Evolutionary conservation across 2,888 invertebrate species (phyloP), one percentile per base, ranked within the genome.

Genomic region (Athripsodes cinereus): DNA sequence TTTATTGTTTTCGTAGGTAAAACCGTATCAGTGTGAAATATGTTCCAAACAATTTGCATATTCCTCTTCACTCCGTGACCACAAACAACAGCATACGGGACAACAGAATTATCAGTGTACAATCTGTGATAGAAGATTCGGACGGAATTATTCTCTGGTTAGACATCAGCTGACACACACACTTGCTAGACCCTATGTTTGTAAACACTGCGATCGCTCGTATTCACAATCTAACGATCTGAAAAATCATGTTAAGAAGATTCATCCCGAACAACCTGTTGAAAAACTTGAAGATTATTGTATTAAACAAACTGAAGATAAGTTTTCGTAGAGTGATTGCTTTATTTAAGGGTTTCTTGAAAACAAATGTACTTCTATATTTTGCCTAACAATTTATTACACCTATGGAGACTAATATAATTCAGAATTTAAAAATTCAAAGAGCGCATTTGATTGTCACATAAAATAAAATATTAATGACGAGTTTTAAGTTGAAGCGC

Each of bases 31-130:
- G 22, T 62, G 62, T 13, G 59, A 62, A 21, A 31, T 58, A 19
- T 62, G 62, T 40, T 59, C 62, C 10, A 62, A 57, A 46, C 52
- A 52, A 31, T 62, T 59, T 44, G 62, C 54, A 10, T 59, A 62
- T 47, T 26, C 57, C n/a, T 51, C 57, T 8, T 57, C 59, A 8
- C 54, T 62, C 21, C 46, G 53, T 1, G 59, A 62, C 11, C 62
- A 62, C 52, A 54, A 35, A 3, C 52, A 18, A 16, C 62, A 59
- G 19, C 11, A 21, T 2, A 16, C 2, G 2, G 59, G 59, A 0
- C 57, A 57, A 11, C 52, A 40, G 18, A 31, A 49, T 18, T 57
- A 62, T 52, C 47, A 21, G 8, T 62, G 62, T 50, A 46, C 44
- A 2, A 53, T 52, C n/a, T 62, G 62, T 49, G 40, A 16, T 2